Evolutionary conservation across 2,797 vertebrate species (phyloP), one percentile per base, ranked within the genome.

Genomic region (Pangasius larnaudii): DNA sequence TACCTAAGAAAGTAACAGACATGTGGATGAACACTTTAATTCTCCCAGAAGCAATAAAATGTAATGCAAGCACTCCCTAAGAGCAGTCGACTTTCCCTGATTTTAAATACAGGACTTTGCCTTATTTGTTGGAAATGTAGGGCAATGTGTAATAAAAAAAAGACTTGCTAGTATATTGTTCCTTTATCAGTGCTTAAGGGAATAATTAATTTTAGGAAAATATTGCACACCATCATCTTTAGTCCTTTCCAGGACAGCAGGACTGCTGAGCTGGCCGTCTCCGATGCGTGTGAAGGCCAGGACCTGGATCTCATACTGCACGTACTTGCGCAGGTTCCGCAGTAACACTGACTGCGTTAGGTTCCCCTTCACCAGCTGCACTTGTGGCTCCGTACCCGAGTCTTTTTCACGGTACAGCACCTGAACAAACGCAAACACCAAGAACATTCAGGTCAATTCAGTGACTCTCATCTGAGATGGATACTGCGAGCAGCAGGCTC

Each of bases 241-340:
- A 91, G 98, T 99, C 71, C 97, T 95, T 90, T 97, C 96, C 13
- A 95, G 93, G 42, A 97, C 84, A 0, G 95, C 87, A 0, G 97
- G 96, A 14, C 69, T 91, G 94, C 97, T 98, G 93, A 96, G 95
- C 1, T 97, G 95, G 0, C 98, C 97, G 0, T 97, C 97, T 0
- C 98, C 98, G 0, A 97, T 95, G 53, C 96, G 96, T 0, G 98
- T 99, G 95, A 96, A 98, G 0, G 97, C 98, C 94, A 97, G 89
- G 14, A 98, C 97, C 95, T 97, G 97, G 74, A 99, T 96, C 93
- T 96, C 92, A 0, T 99, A 98, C n/a, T 96, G 92, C 0, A 96
- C 94, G 0, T 96, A 98, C 77, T 98, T 98, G 22, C 96, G 94
- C 85, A 99, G 96, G 18, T 90, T 93, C 0, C 95, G 92, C 1